Percentiles rank a stretch among this genome's conserved stretches.
Evolutionary conservation across 2,797 vertebrate genomes (phyloP).

Genomic region (Thalassophryne amazonica): DNA sequence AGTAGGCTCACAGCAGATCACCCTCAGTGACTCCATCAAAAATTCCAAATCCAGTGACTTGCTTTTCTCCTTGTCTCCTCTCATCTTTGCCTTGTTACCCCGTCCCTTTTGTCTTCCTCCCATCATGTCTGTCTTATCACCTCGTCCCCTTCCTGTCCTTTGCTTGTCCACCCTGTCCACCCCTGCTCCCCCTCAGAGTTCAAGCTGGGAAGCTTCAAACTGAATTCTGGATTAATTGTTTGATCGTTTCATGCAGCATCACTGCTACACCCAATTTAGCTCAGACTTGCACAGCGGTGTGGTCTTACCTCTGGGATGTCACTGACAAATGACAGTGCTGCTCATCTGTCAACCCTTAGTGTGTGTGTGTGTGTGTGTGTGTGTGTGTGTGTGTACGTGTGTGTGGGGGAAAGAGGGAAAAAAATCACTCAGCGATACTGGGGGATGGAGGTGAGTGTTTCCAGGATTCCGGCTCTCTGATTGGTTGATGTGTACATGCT

Average conservation of each 20-base stretch:
- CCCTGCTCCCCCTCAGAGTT: constrained; percentile 5
- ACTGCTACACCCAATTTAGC: constrained; percentile 43
- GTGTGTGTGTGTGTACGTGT: neutral
- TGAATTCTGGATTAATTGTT: constrained; percentile 51
- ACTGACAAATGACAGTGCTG: constrained; percentile 56
- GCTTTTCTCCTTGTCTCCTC: constrained; percentile 2
- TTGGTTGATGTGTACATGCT: constrained; percentile 52
- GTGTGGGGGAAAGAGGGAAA: neutral
- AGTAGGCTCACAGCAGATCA: neutral
- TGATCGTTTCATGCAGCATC: constrained; percentile 41
- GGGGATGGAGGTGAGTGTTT: constrained; percentile 31
- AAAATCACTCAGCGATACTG: constrained; percentile 49
- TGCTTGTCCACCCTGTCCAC: neutral
- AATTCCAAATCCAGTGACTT: neutral
- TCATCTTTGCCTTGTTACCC: neutral
- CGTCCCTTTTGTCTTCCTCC: neutral
- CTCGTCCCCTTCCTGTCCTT: neutral
- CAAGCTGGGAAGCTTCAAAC: constrained; percentile 27
- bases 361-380: constrained; percentile 19
- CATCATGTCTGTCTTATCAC: neutral
- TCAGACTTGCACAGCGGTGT: constrained; percentile 16
- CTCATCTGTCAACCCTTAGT: constrained; percentile 50
- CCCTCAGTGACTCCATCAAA: neutral
- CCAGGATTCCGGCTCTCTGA: constrained; percentile 34
- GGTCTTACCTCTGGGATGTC: constrained; percentile 50